Evolutionary conservation across 2,797 vertebrate genomes (phyloP).

Genomic region (Adrianichthys oophorus): DNA sequence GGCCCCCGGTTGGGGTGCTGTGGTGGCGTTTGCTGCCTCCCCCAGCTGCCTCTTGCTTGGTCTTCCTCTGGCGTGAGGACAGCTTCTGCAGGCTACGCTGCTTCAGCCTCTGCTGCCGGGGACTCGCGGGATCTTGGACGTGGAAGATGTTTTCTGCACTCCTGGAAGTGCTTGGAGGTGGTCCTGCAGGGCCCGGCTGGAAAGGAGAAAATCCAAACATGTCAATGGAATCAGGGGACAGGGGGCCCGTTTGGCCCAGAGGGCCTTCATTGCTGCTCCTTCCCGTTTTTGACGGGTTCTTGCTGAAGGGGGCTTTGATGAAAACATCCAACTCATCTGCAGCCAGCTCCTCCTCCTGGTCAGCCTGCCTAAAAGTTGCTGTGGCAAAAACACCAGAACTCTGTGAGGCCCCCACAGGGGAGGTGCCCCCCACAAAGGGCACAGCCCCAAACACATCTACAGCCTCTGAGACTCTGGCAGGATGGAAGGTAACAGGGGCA

Average conservation of each 20-base stretch:
- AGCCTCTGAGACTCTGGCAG: constrained; percentile 37
- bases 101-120: constrained; percentile 86
- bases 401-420: constrained; percentile 34
- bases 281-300: constrained; percentile 79
- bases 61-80: constrained; percentile 87
- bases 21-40: constrained; percentile 89
- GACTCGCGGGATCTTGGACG: constrained; percentile 80
- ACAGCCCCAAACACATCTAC: constrained; percentile 90
- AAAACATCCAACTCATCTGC: constrained; percentile 91
- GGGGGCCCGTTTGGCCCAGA: constrained; percentile 68
- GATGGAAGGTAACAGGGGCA: constrained; percentile 21
- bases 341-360: constrained; percentile 60
- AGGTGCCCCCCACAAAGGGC: constrained; percentile 80
- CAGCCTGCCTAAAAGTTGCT: constrained; percentile 76
- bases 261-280: constrained; percentile 39
- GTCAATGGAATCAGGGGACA: constrained; percentile 80
- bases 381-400: constrained; percentile 67
- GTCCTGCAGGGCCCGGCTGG: constrained; percentile 70
- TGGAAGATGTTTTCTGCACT: too few species aligned
- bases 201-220: constrained; percentile 92
- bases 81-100: constrained; percentile 92
- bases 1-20: constrained; percentile 82
- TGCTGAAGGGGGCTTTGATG: constrained; percentile 92
- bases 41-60: constrained; percentile 82
- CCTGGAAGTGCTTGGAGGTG: constrained; percentile 28